phyloP scores from a whole-genome alignment of 2,113 vertebrate species.

The Catharus bicknelli region DNA sequence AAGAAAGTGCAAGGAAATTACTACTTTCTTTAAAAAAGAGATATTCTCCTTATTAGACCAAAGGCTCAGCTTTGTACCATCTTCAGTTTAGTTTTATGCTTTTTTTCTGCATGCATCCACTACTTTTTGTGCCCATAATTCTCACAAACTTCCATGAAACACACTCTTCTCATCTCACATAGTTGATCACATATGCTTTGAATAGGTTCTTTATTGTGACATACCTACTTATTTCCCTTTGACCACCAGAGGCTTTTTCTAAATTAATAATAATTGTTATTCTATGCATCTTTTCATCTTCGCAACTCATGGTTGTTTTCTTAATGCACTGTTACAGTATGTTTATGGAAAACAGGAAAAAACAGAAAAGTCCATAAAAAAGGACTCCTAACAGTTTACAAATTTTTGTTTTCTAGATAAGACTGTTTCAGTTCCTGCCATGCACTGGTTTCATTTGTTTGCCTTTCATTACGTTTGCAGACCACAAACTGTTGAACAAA shows the following conservation, averaged over 20 bases:
- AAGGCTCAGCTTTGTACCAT: neutral
- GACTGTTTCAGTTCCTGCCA: neutral
- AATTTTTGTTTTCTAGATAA: neutral
- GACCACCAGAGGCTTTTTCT: neutral
- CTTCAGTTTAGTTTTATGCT: neutral
- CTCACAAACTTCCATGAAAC: neutral
- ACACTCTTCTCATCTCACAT: neutral
- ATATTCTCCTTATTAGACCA: neutral
- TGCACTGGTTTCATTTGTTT: neutral
- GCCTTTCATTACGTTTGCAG: neutral
- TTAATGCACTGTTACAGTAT: neutral
- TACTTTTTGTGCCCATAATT: neutral
- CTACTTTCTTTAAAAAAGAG: neutral
- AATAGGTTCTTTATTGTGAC: neutral
- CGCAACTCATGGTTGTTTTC: neutral
- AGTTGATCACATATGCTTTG: neutral
- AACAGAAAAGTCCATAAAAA: neutral
- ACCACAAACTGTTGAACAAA: neutral
- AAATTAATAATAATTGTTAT: neutral
- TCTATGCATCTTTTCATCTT: neutral
- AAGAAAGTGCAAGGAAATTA: neutral
- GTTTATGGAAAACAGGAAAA: neutral
- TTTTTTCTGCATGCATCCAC: neutral
- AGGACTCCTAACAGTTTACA: neutral
- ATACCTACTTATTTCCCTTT: neutral